Percentiles rank a stretch among this genome's conserved stretches.
Evolutionary conservation across 2,797 vertebrate genomes (phyloP).

Genomic region (Mormyrops boulengeri): DNA sequence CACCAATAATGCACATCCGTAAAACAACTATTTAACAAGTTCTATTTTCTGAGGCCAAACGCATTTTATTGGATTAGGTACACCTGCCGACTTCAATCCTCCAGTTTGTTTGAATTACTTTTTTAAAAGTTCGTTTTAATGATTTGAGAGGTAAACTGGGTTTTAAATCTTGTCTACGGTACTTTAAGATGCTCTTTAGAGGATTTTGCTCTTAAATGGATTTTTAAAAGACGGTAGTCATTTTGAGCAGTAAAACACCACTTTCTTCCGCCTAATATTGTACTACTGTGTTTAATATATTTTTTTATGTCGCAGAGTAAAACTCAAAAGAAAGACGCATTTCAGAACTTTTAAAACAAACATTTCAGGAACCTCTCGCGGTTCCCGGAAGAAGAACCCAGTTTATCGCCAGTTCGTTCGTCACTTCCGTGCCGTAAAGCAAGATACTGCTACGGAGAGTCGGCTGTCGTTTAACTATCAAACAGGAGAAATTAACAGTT

Average conservation of each 20-base stretch:
- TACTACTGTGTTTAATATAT: neutral
- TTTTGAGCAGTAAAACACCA: neutral
- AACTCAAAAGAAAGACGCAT: neutral
- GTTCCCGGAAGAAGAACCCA: neutral
- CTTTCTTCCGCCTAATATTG: neutral
- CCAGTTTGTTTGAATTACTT: neutral
- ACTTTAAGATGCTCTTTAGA: neutral
- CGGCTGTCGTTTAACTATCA: neutral
- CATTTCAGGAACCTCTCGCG: neutral
- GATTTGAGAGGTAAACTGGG: neutral
- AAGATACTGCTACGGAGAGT: neutral
- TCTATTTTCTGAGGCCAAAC: neutral
- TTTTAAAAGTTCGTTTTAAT: neutral
- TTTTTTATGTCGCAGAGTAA: neutral
- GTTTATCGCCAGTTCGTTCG: neutral
- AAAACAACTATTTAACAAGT: neutral
- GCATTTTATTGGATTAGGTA: neutral
- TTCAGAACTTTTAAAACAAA: neutral
- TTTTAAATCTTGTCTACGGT: neutral
- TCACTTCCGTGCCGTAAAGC: neutral
- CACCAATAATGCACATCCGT: neutral
- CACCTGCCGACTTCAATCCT: neutral
- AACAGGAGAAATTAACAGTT: neutral
- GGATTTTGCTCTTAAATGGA: neutral
- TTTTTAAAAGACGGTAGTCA: neutral